Evolutionary conservation across 2,113 vertebrate species (phyloP).

Genomic region (Brachirus orientalis): DNA sequence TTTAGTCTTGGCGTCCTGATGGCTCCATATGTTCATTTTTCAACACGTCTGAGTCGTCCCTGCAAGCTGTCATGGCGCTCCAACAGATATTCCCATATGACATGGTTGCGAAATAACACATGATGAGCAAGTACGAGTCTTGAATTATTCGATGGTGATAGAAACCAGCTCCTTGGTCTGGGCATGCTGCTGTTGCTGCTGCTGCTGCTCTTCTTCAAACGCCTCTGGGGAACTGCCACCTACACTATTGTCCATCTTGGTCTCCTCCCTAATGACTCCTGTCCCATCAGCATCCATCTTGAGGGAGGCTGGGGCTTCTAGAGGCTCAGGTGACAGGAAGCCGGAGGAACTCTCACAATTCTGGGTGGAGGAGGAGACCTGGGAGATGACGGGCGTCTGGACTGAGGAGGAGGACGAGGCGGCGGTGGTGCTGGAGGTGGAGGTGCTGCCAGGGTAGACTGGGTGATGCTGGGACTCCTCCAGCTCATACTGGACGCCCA

Average conservation of each 20-base stretch:
- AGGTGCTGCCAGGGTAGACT: conserved; percentile 86
- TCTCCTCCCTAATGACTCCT: conserved; percentile 69
- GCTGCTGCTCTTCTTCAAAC: conserved; percentile 79
- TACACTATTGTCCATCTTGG: conserved; percentile 79
- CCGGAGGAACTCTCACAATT: conserved; percentile 89
- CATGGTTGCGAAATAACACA: conserved; percentile 58
- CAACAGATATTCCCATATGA: conserved; percentile 56
- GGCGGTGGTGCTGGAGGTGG: conserved; percentile 75
- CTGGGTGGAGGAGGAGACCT: conserved; percentile 98
- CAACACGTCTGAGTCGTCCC: conserved; percentile 15
- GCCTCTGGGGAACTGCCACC: conserved; percentile 79
- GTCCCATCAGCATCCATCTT: conserved; percentile 74
- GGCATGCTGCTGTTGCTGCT: conserved; percentile 47
- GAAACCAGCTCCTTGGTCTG: conserved; percentile 89
- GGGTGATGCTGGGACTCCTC: conserved; percentile 89
- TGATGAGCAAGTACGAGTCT: conserved; percentile 42
- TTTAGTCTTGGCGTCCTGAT: conserved; percentile 1
- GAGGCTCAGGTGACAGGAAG: conserved; percentile 83
- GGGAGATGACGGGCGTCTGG: conserved; percentile 84
- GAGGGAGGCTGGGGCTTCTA: conserved; percentile 86
- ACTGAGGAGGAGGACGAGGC: conserved; percentile 84
- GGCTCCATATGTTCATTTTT: conserved; percentile 17
- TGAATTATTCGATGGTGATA: conserved; percentile 89
- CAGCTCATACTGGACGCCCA: conserved; percentile 92
- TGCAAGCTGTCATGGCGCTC: conserved; percentile 1